phyloP scores from a whole-genome alignment of 2,113 vertebrate genomes.

The Paraplagusia blochii region DNA sequence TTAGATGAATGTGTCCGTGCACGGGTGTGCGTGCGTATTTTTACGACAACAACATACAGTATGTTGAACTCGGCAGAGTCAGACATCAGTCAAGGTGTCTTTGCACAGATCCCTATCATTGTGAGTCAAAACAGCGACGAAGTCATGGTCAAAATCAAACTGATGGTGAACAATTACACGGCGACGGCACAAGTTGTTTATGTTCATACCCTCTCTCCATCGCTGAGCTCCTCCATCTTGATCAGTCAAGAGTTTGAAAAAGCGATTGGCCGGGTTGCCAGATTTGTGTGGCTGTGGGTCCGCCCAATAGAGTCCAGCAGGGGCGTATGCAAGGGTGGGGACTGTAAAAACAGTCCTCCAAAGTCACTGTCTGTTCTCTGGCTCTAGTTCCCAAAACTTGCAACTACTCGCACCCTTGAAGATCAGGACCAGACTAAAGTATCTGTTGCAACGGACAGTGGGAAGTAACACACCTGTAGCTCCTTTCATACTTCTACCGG shows the following conservation, averaged over 20 bases:
- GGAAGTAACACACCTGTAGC: too few species aligned
- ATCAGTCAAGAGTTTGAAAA: slow-evolving; percentile 62
- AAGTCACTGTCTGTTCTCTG: too few species aligned
- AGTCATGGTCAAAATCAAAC: too few species aligned
- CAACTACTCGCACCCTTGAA: too few species aligned
- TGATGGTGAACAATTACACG: background rate
- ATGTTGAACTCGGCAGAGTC: slow-evolving; percentile 27
- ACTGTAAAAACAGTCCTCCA: background rate
- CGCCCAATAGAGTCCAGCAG: slow-evolving; percentile 12
- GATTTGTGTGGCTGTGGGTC: slow-evolving; percentile 23
- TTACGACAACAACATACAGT: slow-evolving; percentile 1
- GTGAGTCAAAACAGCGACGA: background rate
- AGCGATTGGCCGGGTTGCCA: slow-evolving; percentile 39
- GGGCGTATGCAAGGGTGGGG: too few species aligned
- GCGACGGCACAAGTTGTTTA: background rate
- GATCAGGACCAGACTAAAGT: too few species aligned
- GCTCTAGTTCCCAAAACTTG: too few species aligned
- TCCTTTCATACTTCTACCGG: too few species aligned
- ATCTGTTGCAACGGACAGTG: too few species aligned
- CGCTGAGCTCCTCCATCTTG: slow-evolving; percentile 89
- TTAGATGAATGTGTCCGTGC: background rate
- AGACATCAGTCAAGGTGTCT: background rate
- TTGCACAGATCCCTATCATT: background rate
- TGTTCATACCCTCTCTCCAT: slow-evolving; percentile 86
- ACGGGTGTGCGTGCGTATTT: background rate